Conservation (phyloP, 2,797 vertebrate species). For the Mastacembelus armatus region DNA sequence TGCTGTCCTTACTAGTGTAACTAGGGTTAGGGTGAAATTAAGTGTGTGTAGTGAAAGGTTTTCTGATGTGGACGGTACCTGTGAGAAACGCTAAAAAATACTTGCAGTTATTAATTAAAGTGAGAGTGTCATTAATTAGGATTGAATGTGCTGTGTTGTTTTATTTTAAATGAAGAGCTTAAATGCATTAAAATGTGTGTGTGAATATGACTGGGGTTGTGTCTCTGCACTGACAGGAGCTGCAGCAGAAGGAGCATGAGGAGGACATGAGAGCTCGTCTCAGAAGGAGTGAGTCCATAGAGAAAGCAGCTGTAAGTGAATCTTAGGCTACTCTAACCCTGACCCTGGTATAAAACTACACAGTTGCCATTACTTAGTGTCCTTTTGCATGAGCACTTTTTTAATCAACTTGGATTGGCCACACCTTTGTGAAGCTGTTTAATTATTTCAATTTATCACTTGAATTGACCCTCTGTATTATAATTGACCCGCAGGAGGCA, state of each 20-base stretch:
- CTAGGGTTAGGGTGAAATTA: too few relatives aligned
- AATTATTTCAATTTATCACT: not conserved
- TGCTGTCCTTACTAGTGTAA: too few relatives aligned
- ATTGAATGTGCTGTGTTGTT: constrained; percentile 1
- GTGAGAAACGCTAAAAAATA: not conserved
- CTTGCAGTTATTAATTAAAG: too few relatives aligned
- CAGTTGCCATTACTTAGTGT: not conserved
- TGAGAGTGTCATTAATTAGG: too few relatives aligned
- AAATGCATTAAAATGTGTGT: not conserved
- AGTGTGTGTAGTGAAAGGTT: not conserved
- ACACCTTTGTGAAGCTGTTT: not conserved
- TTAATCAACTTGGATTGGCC: not conserved
- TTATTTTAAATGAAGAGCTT: constrained; percentile 16
- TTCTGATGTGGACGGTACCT: not conserved
- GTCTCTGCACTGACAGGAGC: constrained; percentile 73
- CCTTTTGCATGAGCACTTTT: not conserved
- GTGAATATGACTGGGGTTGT: constrained; percentile 19
- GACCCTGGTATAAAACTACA: too few relatives aligned
- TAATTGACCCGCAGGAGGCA: constrained; percentile 80
- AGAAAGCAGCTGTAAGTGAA: constrained; percentile 87
- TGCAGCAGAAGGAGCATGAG: constrained; percentile 87
- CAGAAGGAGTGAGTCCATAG: constrained; percentile 85
- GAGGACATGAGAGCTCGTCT: constrained; percentile 84
- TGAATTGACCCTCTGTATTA: not conserved
- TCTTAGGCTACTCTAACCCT: not conserved